A percentile compares a stretch with the other conserved stretches of the same genome.
Conservation (phyloP, 2,113 vertebrate genomes). For the Nettapus auritus region DNA sequence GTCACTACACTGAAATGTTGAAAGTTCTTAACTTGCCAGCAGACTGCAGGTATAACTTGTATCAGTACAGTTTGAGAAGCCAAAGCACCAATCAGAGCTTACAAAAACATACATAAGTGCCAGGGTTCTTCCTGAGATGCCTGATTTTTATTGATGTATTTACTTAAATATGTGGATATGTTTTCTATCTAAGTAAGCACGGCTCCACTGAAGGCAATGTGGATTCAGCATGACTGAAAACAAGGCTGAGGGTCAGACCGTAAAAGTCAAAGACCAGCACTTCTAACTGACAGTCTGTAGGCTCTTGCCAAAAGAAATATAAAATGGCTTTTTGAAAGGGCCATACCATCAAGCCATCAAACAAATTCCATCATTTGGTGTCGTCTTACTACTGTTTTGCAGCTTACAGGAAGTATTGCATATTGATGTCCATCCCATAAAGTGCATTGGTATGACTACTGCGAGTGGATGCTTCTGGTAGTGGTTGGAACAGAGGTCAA, state of each 20-base stretch:
- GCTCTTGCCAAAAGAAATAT: not conserved
- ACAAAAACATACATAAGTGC: not conserved
- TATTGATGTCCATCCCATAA: not conserved
- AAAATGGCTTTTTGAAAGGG: not conserved
- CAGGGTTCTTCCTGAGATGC: not conserved
- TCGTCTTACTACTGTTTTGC: not conserved
- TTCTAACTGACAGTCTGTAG: not conserved
- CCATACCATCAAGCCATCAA: too few species aligned
- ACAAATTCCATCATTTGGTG: not conserved
- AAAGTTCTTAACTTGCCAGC: not conserved
- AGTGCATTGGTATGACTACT: not conserved
- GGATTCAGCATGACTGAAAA: not conserved
- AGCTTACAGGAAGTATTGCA: not conserved
- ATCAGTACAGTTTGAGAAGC: not conserved
- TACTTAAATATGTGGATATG: not conserved
- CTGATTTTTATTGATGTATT: not conserved
- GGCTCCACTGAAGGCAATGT: not conserved
- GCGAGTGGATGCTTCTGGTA: not conserved
- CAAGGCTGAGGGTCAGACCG: not conserved
- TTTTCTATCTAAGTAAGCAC: not conserved
- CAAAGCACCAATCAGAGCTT: not conserved
- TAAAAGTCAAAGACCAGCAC: not conserved
- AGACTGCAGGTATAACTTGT: not conserved
- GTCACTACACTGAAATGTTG: not conserved
- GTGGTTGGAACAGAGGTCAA: not conserved